Conservation (phyloP, 2,888 invertebrate species). For the Meiosimyza decipiens region DNA sequence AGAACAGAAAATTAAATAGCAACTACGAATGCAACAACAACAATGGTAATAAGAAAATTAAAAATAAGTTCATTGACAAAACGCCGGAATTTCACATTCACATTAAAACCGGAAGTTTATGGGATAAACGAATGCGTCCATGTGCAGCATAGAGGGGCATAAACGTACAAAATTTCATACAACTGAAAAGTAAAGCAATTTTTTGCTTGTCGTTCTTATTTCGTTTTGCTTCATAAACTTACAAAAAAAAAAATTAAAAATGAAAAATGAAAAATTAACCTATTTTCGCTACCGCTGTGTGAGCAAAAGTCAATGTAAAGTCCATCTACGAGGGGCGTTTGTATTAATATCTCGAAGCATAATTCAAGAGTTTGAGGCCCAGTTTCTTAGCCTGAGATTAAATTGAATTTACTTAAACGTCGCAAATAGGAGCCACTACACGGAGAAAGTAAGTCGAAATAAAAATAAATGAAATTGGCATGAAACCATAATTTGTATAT, state of each 20-base stretch:
- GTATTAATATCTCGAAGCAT: too few species aligned
- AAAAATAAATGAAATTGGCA: too few species aligned
- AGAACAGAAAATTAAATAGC: background rate
- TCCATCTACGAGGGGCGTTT: too few species aligned
- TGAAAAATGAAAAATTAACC: too few species aligned
- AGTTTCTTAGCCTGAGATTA: too few species aligned
- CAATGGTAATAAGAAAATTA: background rate
- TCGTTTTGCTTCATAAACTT: slow-evolving; percentile 12
- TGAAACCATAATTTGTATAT: too few species aligned
- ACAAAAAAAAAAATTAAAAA: background rate
- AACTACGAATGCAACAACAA: background rate
- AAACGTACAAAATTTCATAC: slow-evolving; percentile 12
- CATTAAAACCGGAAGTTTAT: slow-evolving; percentile 25
- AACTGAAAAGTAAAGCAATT: background rate
- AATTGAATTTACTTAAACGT: too few species aligned
- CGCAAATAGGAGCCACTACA: too few species aligned
- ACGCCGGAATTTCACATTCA: background rate
- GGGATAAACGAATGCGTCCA: background rate
- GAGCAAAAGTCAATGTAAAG: too few species aligned
- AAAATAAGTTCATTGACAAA: slow-evolving; percentile 7
- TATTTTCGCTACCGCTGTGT: too few species aligned
- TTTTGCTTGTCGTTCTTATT: background rate
- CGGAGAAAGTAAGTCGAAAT: too few species aligned
- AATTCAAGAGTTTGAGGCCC: too few species aligned
- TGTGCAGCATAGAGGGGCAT: background rate